These are phyloP conservation scores for Artibeus jamaicensis DNA, from an alignment of 2,797 vertebrate genomes.

Conservation along the genomic window DNA sequence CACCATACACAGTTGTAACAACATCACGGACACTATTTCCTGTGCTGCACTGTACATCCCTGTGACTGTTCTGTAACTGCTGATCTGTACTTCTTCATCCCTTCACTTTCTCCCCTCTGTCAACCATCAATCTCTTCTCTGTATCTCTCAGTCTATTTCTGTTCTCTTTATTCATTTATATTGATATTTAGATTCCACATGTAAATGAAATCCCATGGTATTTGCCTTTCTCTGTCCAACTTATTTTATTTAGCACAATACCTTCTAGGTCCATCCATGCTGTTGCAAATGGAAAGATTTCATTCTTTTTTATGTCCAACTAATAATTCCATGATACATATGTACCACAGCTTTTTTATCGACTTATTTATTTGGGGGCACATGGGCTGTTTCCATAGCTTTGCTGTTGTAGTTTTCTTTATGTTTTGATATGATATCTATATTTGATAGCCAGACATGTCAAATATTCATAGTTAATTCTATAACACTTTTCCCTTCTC, in stretches of 20 bases:
- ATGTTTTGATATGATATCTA: not conserved
- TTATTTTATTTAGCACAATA: not conserved
- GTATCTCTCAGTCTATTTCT: not conserved
- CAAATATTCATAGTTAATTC: not conserved
- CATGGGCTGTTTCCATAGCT: not conserved
- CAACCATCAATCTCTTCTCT: not conserved
- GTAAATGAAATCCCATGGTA: not conserved
- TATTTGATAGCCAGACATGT: not conserved
- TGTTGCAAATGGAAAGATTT: not conserved
- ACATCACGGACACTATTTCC: not conserved
- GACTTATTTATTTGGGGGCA: not conserved
- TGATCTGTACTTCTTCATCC: not conserved
- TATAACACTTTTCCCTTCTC: not conserved
- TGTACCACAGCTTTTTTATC: not conserved
- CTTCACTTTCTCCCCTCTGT: not conserved
- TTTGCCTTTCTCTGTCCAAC: not conserved
- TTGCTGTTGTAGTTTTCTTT: not conserved
- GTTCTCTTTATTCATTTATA: not conserved
- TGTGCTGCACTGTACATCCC: not conserved
- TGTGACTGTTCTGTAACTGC: not conserved
- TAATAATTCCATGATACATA: not conserved
- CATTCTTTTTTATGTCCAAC: not conserved
- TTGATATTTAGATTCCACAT: not conserved
- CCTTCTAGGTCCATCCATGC: not conserved
- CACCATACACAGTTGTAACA: not conserved